These are phyloP conservation scores for Isichthys henryi DNA, from an alignment of 2,113 vertebrate species.

Conservation along the genomic window DNA sequence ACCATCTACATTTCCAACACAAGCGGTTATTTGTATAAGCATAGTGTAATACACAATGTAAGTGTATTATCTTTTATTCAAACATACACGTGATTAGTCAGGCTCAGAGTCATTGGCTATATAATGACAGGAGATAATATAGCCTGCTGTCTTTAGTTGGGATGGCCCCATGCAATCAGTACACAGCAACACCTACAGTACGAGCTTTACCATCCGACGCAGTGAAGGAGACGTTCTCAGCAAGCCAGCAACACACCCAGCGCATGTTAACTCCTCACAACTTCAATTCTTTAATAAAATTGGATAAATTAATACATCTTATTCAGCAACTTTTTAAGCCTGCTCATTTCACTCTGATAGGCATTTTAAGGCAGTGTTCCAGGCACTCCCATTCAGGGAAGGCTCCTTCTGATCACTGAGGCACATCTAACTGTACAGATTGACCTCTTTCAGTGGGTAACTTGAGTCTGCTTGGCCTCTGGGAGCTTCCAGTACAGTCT, in stretches of 20 bases:
- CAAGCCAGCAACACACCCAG: background rate
- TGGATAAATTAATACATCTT: background rate
- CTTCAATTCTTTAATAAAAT: background rate
- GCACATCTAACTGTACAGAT: background rate
- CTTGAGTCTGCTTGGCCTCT: background rate
- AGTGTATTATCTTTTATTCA: slow-evolving; percentile 20
- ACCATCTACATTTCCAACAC: slow-evolving; percentile 5
- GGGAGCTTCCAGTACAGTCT: background rate
- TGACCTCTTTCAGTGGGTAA: slow-evolving; percentile 10
- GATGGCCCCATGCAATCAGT: background rate
- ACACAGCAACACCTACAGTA: background rate
- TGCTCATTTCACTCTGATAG: background rate
- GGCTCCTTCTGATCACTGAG: background rate
- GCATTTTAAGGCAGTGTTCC: background rate
- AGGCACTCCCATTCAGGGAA: background rate
- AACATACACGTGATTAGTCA: slow-evolving; percentile 15
- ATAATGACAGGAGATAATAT: background rate
- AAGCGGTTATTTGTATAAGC: slow-evolving; percentile 9
- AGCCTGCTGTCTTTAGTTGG: background rate
- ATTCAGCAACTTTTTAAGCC: background rate
- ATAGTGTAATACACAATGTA: background rate
- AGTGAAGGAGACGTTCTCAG: background rate
- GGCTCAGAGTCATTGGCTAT: background rate
- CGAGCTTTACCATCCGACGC: background rate
- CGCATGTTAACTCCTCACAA: background rate